Percentiles rank a stretch among this genome's conserved stretches.
Conservation (phyloP, 2,888 invertebrate genomes). For the Ochlodes sylvanus region DNA sequence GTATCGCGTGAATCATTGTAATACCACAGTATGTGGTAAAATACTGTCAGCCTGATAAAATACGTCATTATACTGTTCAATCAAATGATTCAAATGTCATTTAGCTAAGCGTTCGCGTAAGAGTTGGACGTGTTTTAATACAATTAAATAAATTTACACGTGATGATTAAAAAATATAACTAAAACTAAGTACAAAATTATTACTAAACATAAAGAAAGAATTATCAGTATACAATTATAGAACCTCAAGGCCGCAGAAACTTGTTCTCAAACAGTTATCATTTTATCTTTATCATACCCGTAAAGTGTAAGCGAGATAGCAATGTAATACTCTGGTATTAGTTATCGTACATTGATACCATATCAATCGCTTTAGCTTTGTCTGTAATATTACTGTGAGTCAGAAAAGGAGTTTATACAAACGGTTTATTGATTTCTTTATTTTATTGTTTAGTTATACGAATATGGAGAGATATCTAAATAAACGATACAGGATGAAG, state of each 20-base stretch:
- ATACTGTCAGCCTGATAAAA: too few species aligned
- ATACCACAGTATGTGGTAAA: too few species aligned
- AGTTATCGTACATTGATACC: background rate
- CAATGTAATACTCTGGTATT: background rate
- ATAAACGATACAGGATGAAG: slow-evolving; percentile 24
- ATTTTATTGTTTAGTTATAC: too few species aligned
- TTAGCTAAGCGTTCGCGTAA: too few species aligned
- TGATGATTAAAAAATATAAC: too few species aligned
- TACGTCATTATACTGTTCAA: too few species aligned
- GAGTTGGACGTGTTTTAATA: too few species aligned
- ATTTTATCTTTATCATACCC: slow-evolving; percentile 7
- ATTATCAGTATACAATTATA: background rate
- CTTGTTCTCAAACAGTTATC: background rate
- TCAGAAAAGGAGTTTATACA: background rate
- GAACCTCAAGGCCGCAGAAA: background rate
- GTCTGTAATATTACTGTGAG: too few species aligned
- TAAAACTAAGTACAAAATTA: too few species aligned
- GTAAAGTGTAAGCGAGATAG: slow-evolving; percentile 19
- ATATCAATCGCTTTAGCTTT: background rate
- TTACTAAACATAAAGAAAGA: background rate
- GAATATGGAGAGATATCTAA: slow-evolving; percentile 25
- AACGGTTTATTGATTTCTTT: background rate
- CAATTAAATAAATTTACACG: too few species aligned
- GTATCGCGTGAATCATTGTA: too few species aligned
- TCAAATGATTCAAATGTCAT: too few species aligned